These are phyloP conservation scores for Rhaphigaster nebulosa DNA, from an alignment of 2,888 invertebrate genomes.

Conservation along the genomic window DNA sequence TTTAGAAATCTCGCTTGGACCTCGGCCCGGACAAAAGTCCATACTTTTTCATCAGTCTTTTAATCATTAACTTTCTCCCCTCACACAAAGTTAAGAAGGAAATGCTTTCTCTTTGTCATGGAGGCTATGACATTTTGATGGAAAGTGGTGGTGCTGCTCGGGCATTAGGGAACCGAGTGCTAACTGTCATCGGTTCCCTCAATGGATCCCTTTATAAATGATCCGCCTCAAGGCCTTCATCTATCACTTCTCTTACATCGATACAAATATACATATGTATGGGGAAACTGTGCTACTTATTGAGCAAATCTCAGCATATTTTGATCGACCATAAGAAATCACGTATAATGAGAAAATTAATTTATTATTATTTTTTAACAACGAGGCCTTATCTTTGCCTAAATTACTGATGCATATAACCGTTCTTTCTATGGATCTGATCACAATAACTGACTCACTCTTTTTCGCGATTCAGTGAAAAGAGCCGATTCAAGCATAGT, in stretches of 20 bases:
- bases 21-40: background rate
- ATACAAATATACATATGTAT: background rate
- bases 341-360: too few species aligned
- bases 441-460: too few species aligned
- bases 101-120: slow-evolving; percentile 37
- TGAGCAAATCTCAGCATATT: background rate
- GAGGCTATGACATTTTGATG: slow-evolving; percentile 30
- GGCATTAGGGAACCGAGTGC: background rate
- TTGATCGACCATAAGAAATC: background rate
- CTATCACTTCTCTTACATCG: background rate
- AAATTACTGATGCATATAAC: too few species aligned
- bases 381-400: too few species aligned
- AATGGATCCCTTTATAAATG: slow-evolving; percentile 12
- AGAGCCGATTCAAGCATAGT: too few species aligned
- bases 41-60: slow-evolving; percentile 4
- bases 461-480: too few species aligned
- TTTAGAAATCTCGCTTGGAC: background rate
- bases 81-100: slow-evolving; percentile 17
- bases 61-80: slow-evolving; percentile 11
- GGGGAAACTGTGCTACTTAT: background rate
- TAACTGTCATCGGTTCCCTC: slow-evolving; percentile 9
- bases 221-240: background rate
- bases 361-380: too few species aligned
- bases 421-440: too few species aligned
- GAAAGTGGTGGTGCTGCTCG: background rate